Percentiles rank a stretch among this genome's conserved stretches.
phyloP scores from a whole-genome alignment of 2,797 vertebrate species.

The Numenius phaeopus region DNA sequence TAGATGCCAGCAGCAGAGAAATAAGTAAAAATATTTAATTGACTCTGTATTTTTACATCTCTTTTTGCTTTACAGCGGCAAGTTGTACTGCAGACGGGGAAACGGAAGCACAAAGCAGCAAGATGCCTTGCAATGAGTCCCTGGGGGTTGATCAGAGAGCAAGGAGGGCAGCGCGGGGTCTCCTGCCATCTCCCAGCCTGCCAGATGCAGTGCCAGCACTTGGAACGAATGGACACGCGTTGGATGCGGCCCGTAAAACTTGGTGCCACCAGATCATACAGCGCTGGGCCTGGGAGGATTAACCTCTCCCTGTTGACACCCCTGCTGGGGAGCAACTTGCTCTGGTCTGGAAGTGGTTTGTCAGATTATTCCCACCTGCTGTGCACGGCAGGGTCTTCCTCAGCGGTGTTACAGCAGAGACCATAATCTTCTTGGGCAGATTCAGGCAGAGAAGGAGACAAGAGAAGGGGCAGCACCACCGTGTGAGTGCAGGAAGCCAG shows the following conservation, averaged over 20 bases:
- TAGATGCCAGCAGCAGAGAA: not conserved
- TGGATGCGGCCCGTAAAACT: not conserved
- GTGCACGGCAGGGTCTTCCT: not conserved
- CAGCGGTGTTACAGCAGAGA: not conserved
- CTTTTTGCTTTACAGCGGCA: not conserved
- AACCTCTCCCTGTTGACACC: not conserved
- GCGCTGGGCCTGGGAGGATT: not conserved
- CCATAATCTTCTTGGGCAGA: not conserved
- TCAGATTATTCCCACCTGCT: not conserved
- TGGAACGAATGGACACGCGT: rapidly evolving
- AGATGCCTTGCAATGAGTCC: not conserved
- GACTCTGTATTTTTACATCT: not conserved
- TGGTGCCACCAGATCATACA: not conserved
- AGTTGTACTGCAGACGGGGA: not conserved
- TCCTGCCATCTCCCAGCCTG: not conserved
- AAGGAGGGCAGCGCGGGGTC: not conserved
- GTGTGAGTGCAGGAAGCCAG: rapidly evolving
- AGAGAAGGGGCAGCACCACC: not conserved
- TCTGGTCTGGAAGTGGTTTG: not conserved
- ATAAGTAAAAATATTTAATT: not conserved
- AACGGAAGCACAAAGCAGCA: not conserved
- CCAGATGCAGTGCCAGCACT: rapidly evolving
- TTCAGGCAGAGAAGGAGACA: not conserved
- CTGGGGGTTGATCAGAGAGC: not conserved
- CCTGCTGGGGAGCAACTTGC: not conserved